Evolutionary conservation across 2,113 vertebrate species (phyloP).

Genomic region (Callospermophilus lateralis): DNA sequence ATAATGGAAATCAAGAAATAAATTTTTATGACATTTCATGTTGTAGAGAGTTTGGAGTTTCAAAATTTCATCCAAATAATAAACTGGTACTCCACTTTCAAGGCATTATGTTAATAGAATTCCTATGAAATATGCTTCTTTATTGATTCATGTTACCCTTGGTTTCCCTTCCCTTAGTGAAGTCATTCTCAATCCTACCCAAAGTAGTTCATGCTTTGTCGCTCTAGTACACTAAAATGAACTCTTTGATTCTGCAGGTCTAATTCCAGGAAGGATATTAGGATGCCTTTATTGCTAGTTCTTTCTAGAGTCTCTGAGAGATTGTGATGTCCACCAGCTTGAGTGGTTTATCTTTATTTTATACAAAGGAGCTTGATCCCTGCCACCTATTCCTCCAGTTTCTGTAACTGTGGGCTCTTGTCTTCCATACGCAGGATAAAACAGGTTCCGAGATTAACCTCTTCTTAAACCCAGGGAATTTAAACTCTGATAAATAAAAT

Average conservation of each 20-base stretch:
- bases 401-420: neutral
- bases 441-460: neutral
- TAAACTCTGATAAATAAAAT: neutral
- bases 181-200: conserved; percentile 71
- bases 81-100: conserved; percentile 64
- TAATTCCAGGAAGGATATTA: conserved; percentile 51
- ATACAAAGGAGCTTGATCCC: neutral
- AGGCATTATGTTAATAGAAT: conserved; percentile 66
- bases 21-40: neutral
- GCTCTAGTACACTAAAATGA: conserved; percentile 63
- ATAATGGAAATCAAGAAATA: conserved; percentile 61
- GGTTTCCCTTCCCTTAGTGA: conserved; percentile 75
- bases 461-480: neutral
- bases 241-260: conserved; percentile 7
- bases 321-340: conserved; percentile 15
- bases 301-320: neutral
- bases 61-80: conserved; percentile 73
- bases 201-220: neutral
- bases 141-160: conserved; percentile 78
- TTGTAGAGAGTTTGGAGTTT: neutral
- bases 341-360: conserved; percentile 48
- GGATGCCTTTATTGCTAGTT: neutral
- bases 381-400: neutral
- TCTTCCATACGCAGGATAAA: neutral
- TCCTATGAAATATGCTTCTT: conserved; percentile 69